Base-by-base conservation (phyloP, 2,113 vertebrate species). In the Vulpes ferrilata region DNA sequence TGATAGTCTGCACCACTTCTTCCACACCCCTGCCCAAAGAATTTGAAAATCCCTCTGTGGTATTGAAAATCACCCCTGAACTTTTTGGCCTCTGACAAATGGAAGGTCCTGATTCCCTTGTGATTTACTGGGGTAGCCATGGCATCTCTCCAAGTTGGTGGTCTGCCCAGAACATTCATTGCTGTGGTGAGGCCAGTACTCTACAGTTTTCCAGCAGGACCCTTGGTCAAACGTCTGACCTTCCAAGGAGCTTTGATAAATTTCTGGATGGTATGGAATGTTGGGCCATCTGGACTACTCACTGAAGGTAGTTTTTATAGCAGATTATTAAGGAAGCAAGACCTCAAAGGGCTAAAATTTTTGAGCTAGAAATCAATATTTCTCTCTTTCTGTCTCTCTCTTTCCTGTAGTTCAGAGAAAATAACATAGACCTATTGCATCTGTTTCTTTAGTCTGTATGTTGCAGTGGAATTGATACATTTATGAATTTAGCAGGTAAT, bases 101-200 rank as follows among this genome's bases (percentile, higher is more conserved):
- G 83, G 32, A 84, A 74, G 17, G 23, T 74, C 55, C 80, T 53
- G 60, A 43, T 53, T 83, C 59, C 1, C 32, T 84, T 93, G 93
- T 87, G 84, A 92, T 92, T 92, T 96, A 62, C 59, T 88, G 69
- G 74, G 87, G 51, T 71, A 85, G 11, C 57, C 2, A 19, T 23
- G 78, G 59, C 48, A 71, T 3, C 27, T 76, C 59, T 92, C 76
- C 17, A 87, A 92, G 64, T 80, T 90, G 86, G 53, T 86, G 84
- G 51, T n/a, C n/a, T 71, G 53, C 88, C 93, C 73, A 65, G 71
- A 92, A 94, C 80, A 92, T 73, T 96, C 53, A 23, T 69, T 82
- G 43, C 93, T 92, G 55, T 62, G 27, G 53, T 15, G 16, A 96
- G 30, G 53, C n/a, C 78, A 65, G 17, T 51, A 35, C 2, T 1